A percentile compares a stretch with the other conserved stretches of the same genome.
phyloP scores from a whole-genome alignment of 35 echinoderm and acorn worm species.

The Patiria miniata region DNA sequence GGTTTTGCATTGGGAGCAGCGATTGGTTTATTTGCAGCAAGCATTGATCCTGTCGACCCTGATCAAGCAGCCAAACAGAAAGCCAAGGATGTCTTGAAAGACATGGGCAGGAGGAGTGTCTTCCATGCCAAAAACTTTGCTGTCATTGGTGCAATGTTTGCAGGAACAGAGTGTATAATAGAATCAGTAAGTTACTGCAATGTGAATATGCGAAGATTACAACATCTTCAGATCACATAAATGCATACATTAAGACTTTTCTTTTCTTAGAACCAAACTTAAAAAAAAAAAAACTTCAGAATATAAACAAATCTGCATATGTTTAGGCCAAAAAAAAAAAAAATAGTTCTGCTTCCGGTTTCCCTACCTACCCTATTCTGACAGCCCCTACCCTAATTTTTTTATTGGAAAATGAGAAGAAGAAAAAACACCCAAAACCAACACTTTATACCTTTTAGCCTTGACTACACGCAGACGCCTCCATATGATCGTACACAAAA shows the following conservation, averaged over 20 bases:
- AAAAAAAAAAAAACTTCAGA: not conserved
- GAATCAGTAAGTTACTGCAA: conserved; percentile 82
- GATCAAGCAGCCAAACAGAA: conserved; percentile 81
- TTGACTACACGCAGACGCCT: too few relatives aligned
- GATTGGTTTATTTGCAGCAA: conserved; percentile 95
- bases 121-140: conserved; percentile 99
- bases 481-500: too few relatives aligned
- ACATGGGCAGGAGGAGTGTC: conserved; percentile 92
- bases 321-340: too few relatives aligned
- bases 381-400: too few relatives aligned
- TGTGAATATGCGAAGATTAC: too few relatives aligned
- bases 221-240: too few relatives aligned
- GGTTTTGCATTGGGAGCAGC: conserved; percentile 93
- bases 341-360: too few relatives aligned
- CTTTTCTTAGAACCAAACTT: not conserved
- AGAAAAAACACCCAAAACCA: too few relatives aligned
- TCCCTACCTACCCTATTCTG: too few relatives aligned
- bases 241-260: not conserved
- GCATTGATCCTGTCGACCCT: conserved; percentile 88
- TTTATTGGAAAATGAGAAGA: too few relatives aligned
- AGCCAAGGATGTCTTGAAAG: conserved; percentile 92
- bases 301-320: not conserved
- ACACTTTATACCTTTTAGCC: too few relatives aligned
- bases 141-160: conserved; percentile 97
- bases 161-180: conserved; percentile 86